Evolutionary conservation across 2,888 invertebrate species (phyloP).

Genomic region (Rhynchonema sp.): DNA sequence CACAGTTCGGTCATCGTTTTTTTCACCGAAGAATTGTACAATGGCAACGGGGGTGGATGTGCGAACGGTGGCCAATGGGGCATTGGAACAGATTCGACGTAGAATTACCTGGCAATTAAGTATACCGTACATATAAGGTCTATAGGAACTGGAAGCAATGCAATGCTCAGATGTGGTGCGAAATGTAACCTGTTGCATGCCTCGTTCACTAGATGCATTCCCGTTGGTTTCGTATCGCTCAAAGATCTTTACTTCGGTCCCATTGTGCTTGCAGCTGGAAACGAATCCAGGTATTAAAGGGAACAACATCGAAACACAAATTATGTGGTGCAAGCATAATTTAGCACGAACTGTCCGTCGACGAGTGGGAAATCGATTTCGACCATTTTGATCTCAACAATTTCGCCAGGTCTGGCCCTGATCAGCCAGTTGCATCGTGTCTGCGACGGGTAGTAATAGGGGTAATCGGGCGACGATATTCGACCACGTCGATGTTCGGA

Average conservation of each 20-base stretch:
- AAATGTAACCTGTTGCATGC: neutral
- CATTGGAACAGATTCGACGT: neutral
- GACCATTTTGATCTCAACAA: constrained; percentile 61
- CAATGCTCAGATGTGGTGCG: no score
- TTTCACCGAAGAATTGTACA: neutral
- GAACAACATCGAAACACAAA: neutral
- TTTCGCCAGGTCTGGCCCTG: constrained; percentile 33
- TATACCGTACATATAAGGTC: no score
- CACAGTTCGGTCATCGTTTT: neutral
- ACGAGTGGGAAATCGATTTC: constrained; percentile 56
- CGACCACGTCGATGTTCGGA: constrained; percentile 45
- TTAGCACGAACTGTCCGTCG: constrained; percentile 52
- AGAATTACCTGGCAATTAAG: no score
- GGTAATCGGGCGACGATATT: constrained; percentile 39
- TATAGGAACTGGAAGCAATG: no score
- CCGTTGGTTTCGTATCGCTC: neutral
- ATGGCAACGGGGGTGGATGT: neutral
- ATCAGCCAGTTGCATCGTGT: constrained; percentile 6
- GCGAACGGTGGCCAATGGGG: neutral
- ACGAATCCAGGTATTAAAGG: no score
- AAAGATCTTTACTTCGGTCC: neutral
- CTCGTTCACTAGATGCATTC: neutral
- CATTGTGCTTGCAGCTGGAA: neutral
- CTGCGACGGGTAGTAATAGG: constrained; percentile 7
- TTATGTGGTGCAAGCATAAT: no score